Evolutionary conservation across 2,113 vertebrate genomes (phyloP).

Genomic region (Nymphicus hollandicus): DNA sequence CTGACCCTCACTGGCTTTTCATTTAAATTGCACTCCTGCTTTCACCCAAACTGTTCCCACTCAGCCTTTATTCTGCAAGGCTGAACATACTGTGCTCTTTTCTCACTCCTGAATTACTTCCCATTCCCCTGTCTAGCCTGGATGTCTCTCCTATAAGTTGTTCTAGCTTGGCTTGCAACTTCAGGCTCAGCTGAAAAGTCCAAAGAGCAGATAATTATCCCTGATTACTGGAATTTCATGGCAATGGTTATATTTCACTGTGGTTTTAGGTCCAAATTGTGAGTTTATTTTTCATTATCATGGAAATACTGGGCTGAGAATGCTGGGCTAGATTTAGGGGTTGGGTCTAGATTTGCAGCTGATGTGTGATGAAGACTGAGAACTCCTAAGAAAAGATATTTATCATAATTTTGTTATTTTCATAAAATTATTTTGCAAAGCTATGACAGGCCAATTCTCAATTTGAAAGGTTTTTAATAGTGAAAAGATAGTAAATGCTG

Average conservation of each 20-base stretch:
- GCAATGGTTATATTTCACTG: background rate
- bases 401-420: background rate
- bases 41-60: background rate
- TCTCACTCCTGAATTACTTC: background rate
- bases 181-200: background rate
- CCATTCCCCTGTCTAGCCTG: background rate
- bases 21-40: background rate
- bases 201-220: background rate
- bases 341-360: background rate
- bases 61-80: background rate
- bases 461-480: background rate
- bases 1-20: background rate
- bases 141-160: accelerated
- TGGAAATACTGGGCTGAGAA: background rate
- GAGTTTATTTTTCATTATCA: background rate
- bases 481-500: background rate
- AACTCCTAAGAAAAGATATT: background rate
- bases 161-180: background rate
- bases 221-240: background rate
- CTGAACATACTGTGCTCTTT: accelerated
- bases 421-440: background rate
- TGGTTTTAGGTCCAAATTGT: background rate
- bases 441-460: background rate
- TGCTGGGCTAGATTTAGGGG: background rate
- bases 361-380: background rate